These are phyloP conservation scores for Gymnogyps californianus DNA, from an alignment of 2,113 vertebrate species.

Conservation along the genomic window DNA sequence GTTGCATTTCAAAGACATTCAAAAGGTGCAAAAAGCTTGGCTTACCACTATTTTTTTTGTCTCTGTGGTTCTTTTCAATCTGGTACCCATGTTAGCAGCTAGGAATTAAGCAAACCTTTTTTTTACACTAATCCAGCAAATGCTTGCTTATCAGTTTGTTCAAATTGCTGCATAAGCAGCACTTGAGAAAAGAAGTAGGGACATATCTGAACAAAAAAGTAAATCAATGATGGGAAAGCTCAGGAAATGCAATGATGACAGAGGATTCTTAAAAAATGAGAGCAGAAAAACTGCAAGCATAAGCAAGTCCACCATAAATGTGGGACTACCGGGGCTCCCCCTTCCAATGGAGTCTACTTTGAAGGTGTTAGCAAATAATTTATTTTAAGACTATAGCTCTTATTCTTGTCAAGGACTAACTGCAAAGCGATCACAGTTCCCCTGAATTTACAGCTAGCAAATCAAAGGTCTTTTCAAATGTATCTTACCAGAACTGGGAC, in stretches of 20 bases:
- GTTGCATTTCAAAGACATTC: background rate
- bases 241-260: background rate
- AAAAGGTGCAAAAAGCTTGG: background rate
- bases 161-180: background rate
- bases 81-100: background rate
- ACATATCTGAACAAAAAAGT: background rate
- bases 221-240: background rate
- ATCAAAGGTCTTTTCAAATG: background rate
- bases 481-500: background rate
- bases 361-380: background rate
- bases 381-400: background rate
- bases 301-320: background rate
- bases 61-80: background rate
- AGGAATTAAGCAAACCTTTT: background rate
- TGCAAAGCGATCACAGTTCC: background rate
- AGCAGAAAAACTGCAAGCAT: background rate
- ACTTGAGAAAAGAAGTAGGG: background rate
- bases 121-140: background rate
- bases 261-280: background rate
- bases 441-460: background rate
- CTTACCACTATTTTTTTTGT: background rate
- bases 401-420: background rate
- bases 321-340: background rate
- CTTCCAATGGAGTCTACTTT: background rate
- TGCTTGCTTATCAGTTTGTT: background rate